Evolutionary conservation across 2,797 vertebrate species (phyloP).

Genomic region (Masticophis lateralis): DNA sequence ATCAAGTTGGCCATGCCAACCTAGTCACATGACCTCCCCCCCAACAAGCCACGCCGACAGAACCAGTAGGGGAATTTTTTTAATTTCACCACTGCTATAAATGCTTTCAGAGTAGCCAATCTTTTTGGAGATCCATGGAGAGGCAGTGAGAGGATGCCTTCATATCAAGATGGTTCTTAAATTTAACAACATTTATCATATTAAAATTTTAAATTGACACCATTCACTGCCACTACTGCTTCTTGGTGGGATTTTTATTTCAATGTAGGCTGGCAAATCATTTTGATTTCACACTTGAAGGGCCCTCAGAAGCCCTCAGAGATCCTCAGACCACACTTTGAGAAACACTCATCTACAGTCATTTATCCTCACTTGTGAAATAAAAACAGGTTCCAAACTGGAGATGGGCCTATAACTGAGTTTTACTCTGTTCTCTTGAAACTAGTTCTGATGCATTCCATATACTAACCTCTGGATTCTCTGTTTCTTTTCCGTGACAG

Average conservation of each 20-base stretch:
- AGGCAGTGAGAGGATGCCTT: background rate
- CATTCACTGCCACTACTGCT: background rate
- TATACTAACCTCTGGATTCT: too few relatives aligned
- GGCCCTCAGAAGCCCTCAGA: background rate
- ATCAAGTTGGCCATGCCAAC: too few relatives aligned
- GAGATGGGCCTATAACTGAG: background rate
- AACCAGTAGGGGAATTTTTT: too few relatives aligned
- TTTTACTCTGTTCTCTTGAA: background rate
- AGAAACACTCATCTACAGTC: background rate
- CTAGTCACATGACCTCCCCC: too few relatives aligned
- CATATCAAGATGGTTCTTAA: background rate
- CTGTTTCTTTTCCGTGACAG: slow-evolving; percentile 65
- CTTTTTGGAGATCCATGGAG: background rate
- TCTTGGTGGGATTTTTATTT: background rate
- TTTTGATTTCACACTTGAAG: background rate
- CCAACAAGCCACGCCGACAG: too few relatives aligned
- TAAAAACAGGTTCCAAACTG: background rate
- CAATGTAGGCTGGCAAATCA: background rate
- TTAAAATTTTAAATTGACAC: background rate
- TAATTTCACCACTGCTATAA: too few relatives aligned
- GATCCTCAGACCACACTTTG: background rate
- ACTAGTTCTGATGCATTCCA: background rate
- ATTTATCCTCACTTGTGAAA: background rate
- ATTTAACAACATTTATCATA: background rate
- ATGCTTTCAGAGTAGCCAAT: background rate